These are phyloP conservation scores for Temnothorax longispinosus DNA, from an alignment of 1,140 invertebrate genomes.

Conservation along the genomic window DNA sequence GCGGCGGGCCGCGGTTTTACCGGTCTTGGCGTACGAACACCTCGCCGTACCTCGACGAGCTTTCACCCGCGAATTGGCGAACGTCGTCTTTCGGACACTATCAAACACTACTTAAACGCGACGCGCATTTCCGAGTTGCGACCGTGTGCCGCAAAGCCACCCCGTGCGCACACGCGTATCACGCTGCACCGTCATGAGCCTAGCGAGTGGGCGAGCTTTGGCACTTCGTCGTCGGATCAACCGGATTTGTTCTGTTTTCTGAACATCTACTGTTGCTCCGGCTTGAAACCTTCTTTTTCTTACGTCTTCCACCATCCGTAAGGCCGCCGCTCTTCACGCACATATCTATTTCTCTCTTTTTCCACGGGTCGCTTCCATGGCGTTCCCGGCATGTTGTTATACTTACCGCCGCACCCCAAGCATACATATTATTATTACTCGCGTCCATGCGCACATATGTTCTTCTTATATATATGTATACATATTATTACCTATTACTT, in stretches of 20 bases:
- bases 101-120: not conserved
- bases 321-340: slow-evolving; percentile 81
- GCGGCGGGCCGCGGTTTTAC: slow-evolving; percentile 56
- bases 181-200: slow-evolving; percentile 73
- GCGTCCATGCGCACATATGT: slow-evolving; percentile 83
- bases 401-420: slow-evolving; percentile 85
- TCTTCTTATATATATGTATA: slow-evolving; percentile 81
- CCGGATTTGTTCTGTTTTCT: slow-evolving; percentile 83
- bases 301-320: slow-evolving; percentile 78
- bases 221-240: slow-evolving; percentile 78
- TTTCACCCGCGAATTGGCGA: slow-evolving; percentile 36
- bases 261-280: slow-evolving; percentile 78
- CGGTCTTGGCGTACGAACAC: slow-evolving; percentile 41
- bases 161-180: slow-evolving; percentile 59
- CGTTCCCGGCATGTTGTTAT: slow-evolving; percentile 83
- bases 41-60: slow-evolving; percentile 26
- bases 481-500: slow-evolving; percentile 78
- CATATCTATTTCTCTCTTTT: slow-evolving; percentile 76
- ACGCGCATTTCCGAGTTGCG: slow-evolving; percentile 32
- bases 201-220: slow-evolving; percentile 79
- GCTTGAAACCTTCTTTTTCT: slow-evolving; percentile 51
- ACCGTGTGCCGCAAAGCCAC: slow-evolving; percentile 16
- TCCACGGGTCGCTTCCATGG: slow-evolving; percentile 62
- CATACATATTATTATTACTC: slow-evolving; percentile 86
- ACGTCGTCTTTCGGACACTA: not conserved